Percentiles rank a stretch among this genome's conserved stretches.
Conservation (phyloP, 2,797 vertebrate genomes). For the Microctenopoma stevenorrisi region DNA sequence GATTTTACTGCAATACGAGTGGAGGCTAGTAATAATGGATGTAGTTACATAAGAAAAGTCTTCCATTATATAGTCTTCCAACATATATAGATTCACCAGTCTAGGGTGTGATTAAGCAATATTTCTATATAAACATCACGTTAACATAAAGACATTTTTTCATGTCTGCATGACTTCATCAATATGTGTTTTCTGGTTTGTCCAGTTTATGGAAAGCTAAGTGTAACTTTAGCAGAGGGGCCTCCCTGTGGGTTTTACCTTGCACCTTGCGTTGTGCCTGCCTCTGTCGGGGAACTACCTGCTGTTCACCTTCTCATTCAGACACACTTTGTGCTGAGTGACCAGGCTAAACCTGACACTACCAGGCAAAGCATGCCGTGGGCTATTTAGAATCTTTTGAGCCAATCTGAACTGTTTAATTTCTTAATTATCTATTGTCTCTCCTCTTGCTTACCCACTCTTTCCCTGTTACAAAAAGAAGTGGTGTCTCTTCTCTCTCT, state of each 20-base stretch:
- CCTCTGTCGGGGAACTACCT: slow-evolving; percentile 60
- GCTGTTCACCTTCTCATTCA: slow-evolving; percentile 55
- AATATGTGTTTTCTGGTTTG: slow-evolving; percentile 39
- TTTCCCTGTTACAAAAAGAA: slow-evolving; percentile 48
- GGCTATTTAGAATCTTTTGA: slow-evolving; percentile 39
- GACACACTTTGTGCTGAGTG: slow-evolving; percentile 27
- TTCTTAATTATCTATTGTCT: slow-evolving; percentile 28
- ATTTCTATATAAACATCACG: too few relatives aligned
- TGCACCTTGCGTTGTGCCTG: slow-evolving; percentile 53
- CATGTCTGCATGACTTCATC: slow-evolving; percentile 4
- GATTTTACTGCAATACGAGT: background rate
- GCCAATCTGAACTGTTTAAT: slow-evolving; percentile 26
- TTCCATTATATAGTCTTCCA: too few relatives aligned
- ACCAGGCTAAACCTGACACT: slow-evolving; percentile 43
- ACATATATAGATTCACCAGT: background rate
- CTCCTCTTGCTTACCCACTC: slow-evolving; percentile 27
- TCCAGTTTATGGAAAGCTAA: slow-evolving; percentile 62
- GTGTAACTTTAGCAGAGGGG: slow-evolving; percentile 40
- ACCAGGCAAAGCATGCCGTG: slow-evolving; percentile 21
- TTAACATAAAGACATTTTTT: slow-evolving; percentile 1
- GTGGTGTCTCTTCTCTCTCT: slow-evolving; percentile 62
- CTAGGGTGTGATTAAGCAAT: slow-evolving; percentile 8
- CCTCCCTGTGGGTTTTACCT: slow-evolving; percentile 48
- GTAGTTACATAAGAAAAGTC: background rate
- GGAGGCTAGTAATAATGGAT: background rate